Evolutionary conservation across 2,888 invertebrate species (phyloP).

Genomic region (Neoitamus cyanurus): DNA sequence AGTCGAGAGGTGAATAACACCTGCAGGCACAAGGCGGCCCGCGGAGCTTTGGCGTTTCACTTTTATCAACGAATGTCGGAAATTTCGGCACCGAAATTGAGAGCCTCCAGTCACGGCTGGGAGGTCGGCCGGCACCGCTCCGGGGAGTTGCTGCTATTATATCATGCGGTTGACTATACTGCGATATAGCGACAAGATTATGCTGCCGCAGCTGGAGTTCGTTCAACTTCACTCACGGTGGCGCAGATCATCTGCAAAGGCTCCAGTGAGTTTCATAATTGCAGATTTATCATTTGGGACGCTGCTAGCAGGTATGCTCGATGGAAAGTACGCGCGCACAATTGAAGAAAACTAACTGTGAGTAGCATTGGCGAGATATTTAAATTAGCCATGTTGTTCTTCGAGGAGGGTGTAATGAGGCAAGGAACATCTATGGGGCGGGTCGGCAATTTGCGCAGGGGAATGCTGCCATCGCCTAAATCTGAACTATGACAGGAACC

Average conservation of each 20-base stretch:
- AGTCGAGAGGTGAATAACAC: slow-evolving; percentile 48
- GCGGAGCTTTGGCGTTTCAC: slow-evolving; percentile 49
- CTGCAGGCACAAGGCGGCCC: not conserved
- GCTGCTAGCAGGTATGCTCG: not conserved
- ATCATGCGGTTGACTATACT: not conserved
- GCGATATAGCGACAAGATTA: not conserved
- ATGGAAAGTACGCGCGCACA: not conserved
- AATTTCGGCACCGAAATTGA: slow-evolving; percentile 17
- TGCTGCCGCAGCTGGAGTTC: not conserved
- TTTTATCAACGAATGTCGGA: slow-evolving; percentile 46
- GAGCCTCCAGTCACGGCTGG: slow-evolving; percentile 1
- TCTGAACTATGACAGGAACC: no score
- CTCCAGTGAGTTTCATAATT: not conserved
- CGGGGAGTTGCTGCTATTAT: not conserved
- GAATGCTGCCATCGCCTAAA: no score
- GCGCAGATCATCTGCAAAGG: not conserved
- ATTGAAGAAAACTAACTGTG: not conserved
- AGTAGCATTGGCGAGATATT: not conserved
- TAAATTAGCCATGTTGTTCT: no score
- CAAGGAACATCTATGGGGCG: not conserved
- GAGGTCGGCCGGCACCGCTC: not conserved
- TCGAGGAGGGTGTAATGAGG: not conserved
- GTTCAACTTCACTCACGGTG: not conserved
- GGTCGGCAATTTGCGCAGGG: not conserved
- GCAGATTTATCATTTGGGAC: not conserved